Percentiles rank a stretch among this genome's conserved stretches.
phyloP scores from a whole-genome alignment of 2,888 invertebrate genomes.

The Rugalucina vietnamica region DNA sequence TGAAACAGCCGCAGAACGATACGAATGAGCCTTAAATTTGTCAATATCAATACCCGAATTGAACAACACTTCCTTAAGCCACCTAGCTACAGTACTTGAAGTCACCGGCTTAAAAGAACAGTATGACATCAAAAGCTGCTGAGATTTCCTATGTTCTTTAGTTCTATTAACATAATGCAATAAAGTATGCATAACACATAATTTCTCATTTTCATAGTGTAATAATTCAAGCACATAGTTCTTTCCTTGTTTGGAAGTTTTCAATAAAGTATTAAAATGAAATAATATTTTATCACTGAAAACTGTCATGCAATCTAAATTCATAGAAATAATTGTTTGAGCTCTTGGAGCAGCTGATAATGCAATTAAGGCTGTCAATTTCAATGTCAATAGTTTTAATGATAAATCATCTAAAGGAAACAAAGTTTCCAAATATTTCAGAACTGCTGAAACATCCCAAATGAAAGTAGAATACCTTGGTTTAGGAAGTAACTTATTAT shows the following conservation, averaged over 20 bases:
- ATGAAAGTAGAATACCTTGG: background rate
- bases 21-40: conserved; percentile 31
- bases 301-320: conserved; percentile 3
- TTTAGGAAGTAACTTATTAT: background rate
- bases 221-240: background rate
- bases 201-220: background rate
- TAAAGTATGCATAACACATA: conserved; percentile 20
- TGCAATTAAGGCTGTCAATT: conserved; percentile 23
- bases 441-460: conserved; percentile 39
- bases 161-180: background rate
- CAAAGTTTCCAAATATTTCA: background rate
- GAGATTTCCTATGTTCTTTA: conserved; percentile 5
- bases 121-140: conserved; percentile 13
- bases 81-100: conserved; percentile 26
- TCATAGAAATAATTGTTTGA: conserved; percentile 21
- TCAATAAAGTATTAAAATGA: background rate
- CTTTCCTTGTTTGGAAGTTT: background rate
- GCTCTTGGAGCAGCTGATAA: conserved; percentile 24
- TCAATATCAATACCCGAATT: conserved; percentile 3
- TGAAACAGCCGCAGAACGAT: conserved; percentile 22
- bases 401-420: background rate
- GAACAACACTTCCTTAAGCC: conserved; percentile 9
- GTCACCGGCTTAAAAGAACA: conserved; percentile 12
- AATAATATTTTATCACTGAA: background rate
- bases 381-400: conserved; percentile 31